Conservation (phyloP, 2,113 vertebrate species). For the Prionailurus bengalensis region DNA sequence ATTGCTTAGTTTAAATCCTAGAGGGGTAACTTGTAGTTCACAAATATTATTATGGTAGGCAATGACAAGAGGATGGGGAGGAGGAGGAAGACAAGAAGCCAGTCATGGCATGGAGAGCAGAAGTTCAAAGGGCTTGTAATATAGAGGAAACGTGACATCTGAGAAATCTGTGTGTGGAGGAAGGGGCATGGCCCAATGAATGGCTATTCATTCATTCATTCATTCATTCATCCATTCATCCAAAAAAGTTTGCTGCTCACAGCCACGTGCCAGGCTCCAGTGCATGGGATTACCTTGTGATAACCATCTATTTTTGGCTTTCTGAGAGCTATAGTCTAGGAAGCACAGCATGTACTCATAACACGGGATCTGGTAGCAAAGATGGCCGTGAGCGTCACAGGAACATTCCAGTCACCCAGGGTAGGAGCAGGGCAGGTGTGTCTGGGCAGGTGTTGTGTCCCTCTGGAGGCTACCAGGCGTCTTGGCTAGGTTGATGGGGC, state of each 20-base stretch:
- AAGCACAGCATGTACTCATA: rapidly evolving
- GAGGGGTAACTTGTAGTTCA: conserved; percentile 65
- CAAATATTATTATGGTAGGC: neutral
- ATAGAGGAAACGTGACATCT: neutral
- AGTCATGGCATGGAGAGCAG: neutral
- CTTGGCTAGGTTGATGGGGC: neutral
- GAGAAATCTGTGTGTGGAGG: neutral
- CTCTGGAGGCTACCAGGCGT: neutral
- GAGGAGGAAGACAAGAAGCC: neutral
- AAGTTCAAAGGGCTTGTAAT: neutral
- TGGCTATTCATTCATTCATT: neutral
- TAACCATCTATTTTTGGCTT: rapidly evolving
- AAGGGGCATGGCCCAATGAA: neutral
- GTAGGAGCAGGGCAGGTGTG: neutral
- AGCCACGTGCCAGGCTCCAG: too few relatives aligned
- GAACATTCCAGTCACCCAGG: neutral
- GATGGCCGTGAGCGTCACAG: neutral
- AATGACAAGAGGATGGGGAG: neutral
- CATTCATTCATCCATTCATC: neutral
- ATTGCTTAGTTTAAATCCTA: conserved; percentile 44
- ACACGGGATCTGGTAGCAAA: neutral
- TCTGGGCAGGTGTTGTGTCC: neutral
- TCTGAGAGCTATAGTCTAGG: neutral
- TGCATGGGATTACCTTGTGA: neutral
- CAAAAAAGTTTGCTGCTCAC: neutral